phyloP scores from a whole-genome alignment of 2,888 invertebrate genomes.

The Drosophila prostipennis region DNA sequence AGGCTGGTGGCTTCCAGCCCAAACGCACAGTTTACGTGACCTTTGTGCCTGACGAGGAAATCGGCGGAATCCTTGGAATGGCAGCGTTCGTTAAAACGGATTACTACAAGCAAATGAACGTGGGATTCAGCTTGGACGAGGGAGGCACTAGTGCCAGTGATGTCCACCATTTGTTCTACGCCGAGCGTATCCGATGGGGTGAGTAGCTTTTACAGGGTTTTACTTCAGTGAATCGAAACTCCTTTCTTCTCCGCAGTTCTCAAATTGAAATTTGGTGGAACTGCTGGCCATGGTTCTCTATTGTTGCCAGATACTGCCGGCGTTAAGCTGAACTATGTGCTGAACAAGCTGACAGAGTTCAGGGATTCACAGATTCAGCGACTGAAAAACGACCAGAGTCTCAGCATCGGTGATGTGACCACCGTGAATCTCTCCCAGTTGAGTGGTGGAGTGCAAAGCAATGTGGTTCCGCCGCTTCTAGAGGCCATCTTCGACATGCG shows the following conservation, averaged over 20 bases:
- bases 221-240: not conserved
- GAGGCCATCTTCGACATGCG: constrained; percentile 88
- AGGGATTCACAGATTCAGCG: constrained; percentile 86
- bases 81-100: constrained; percentile 86
- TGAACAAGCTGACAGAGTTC: constrained; percentile 87
- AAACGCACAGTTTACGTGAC: constrained; percentile 88
- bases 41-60: constrained; percentile 89
- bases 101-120: constrained; percentile 88
- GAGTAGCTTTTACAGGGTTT: constrained; percentile 75
- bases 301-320: constrained; percentile 89
- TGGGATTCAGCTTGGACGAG: constrained; percentile 92
- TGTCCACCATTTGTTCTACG: constrained; percentile 87
- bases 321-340: constrained; percentile 87
- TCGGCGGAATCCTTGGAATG: constrained; percentile 89
- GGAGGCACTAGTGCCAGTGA: constrained; percentile 90
- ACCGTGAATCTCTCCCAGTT: constrained; percentile 89
- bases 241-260: constrained; percentile 82
- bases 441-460: constrained; percentile 91
- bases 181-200: constrained; percentile 90
- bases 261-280: constrained; percentile 87
- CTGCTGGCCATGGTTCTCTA: constrained; percentile 90
- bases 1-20: constrained; percentile 85
- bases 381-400: constrained; percentile 83
- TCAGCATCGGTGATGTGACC: constrained; percentile 88
- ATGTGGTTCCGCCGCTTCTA: constrained; percentile 90